Evolutionary conservation across 2,113 vertebrate genomes (phyloP).

Genomic region (mouse (Mus musculus)): GRCm39 chr14:28656501-28657000

Average conservation of each 20-base stretch:
- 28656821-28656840: constrained; percentile 85
- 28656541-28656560: constrained; percentile 22
- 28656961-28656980: constrained; percentile 90
- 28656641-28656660: constrained; percentile 1
- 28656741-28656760: constrained; percentile 81
- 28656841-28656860: constrained; percentile 88
- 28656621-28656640: constrained; percentile 51
- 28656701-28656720: constrained; percentile 20
- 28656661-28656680: constrained; percentile 29
- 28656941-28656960: constrained; percentile 90
- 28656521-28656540: constrained; percentile 54
- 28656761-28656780: constrained; percentile 69
- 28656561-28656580: constrained; percentile 40
- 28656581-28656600: constrained; percentile 35
- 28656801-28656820: constrained; percentile 84
- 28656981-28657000: constrained; percentile 89
- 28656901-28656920: constrained; percentile 84
- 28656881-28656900: constrained; percentile 89
- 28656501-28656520: not conserved
- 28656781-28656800: constrained; percentile 85
- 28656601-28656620: constrained; percentile 45
- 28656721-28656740: constrained; percentile 60
- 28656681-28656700: constrained; percentile 42
- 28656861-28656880: constrained; percentile 89
- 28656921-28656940: constrained; percentile 90